Evolutionary conservation across 2,888 invertebrate species (phyloP), one percentile per base, ranked within the genome.

Genomic region (Drosophila diplacantha): DNA sequence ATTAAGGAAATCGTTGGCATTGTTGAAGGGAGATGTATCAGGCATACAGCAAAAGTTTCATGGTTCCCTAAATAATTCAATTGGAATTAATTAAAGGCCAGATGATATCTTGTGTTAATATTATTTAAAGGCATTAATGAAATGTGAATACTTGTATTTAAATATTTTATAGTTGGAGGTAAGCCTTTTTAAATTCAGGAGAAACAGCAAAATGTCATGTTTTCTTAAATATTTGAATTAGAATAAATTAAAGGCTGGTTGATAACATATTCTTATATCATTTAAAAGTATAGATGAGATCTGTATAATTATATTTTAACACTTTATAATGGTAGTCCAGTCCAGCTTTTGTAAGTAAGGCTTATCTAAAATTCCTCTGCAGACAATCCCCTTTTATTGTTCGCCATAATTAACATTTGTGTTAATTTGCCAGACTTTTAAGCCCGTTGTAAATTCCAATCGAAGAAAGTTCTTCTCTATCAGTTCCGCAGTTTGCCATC

Each of bases 351-450:
- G 12, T 3, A 38, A 3, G 14, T 20, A 12, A 14, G 26, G n/a
- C 9, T 11, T 16, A 26, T n/a, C 34, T 26, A 2, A 6, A 31
- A 12, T 20, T 7, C 12, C 14, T 29, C 9, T n/a, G 20, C 31
- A 11, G 39, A 51, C 37, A 24, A 12, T 24, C 11, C 4, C 6
- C 26, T 24, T 24, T 32, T 20, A n/a, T 22, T 26, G 9, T 24
- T 20, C 26, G 8, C 16, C 52, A 9, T 59, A 59, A 60, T 59
- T 60, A 60, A 14, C 26, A 29, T 34, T 60, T 47, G 32, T 58
- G 18, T 59, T 38, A 34, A 46, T 57, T 57, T 46, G 9, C 32
- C 18, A 22, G 14, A 35, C 29, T 24, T 32, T 44, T n/a, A 14
- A 14, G 5, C 11, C 32, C 11, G 12, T 14, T 46, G 26, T 32